Evolutionary conservation across 2,888 invertebrate genomes (phyloP).

Genomic region (Euplagia quadripunctaria): DNA sequence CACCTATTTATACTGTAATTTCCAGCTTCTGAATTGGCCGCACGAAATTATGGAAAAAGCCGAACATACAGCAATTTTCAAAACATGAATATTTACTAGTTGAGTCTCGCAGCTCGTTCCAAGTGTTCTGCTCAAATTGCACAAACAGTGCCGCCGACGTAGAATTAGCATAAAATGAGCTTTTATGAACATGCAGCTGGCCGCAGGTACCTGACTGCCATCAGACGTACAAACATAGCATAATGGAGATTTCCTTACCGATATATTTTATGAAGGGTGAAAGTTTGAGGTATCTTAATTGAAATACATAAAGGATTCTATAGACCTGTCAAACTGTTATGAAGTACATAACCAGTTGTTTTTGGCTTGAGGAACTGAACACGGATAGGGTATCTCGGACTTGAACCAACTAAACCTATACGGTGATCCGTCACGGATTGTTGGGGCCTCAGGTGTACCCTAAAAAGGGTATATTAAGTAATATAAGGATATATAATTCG

Average conservation of each 20-base stretch:
- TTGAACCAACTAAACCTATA: too few species aligned
- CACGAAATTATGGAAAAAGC: constrained; percentile 32
- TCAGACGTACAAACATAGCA: constrained; percentile 10
- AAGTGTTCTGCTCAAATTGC: constrained; percentile 58
- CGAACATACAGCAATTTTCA: constrained; percentile 31
- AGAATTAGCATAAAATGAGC: constrained; percentile 71
- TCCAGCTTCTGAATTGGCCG: neutral
- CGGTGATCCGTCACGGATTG: too few species aligned
- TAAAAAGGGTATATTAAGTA: too few species aligned
- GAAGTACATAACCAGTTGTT: neutral
- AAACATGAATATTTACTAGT: constrained; percentile 52
- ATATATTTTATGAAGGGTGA: constrained; percentile 13
- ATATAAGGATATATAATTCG: too few species aligned
- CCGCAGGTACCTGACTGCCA: constrained; percentile 7
- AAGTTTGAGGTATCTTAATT: neutral
- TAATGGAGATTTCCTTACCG: constrained; percentile 12
- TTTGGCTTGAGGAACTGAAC: neutral
- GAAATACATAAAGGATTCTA: too few species aligned
- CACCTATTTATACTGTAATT: neutral
- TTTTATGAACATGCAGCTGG: constrained; percentile 51
- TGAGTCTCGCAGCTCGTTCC: constrained; percentile 41
- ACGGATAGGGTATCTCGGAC: too few species aligned
- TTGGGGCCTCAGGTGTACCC: too few species aligned
- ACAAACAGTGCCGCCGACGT: constrained; percentile 55
- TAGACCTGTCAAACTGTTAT: neutral